Evolutionary conservation across 2,113 vertebrate genomes (phyloP).

Genomic region (Neolamprologus ventralis): DNA sequence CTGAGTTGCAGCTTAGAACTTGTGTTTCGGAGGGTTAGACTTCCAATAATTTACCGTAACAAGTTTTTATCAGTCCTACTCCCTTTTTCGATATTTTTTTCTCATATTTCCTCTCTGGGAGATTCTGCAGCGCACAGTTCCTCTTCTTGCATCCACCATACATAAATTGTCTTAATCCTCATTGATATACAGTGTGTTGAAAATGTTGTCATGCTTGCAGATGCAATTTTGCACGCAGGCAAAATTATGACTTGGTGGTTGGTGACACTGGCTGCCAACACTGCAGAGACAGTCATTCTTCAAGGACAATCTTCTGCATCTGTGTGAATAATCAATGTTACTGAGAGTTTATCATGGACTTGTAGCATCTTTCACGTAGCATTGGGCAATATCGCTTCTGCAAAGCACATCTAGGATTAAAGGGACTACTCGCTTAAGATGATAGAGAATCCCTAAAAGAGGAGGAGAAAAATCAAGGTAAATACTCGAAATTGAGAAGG

Average conservation of each 20-base stretch:
- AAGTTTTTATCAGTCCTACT: conserved; percentile 23
- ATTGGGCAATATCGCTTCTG: not conserved
- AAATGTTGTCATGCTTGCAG: conserved; percentile 53
- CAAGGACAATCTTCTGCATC: conserved; percentile 54
- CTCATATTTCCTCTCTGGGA: not conserved
- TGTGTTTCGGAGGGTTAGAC: conserved; percentile 37
- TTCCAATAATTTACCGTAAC: conserved; percentile 43
- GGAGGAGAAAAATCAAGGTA: not conserved
- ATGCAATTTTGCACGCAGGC: conserved; percentile 52
- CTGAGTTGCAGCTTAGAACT: conserved; percentile 54
- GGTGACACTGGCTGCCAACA: conserved; percentile 48
- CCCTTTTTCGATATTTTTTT: conserved; percentile 2
- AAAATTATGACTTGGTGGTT: conserved; percentile 50
- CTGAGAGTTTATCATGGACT: conserved; percentile 48
- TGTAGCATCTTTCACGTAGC: not conserved
- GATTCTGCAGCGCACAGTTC: not conserved
- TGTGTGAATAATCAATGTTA: conserved; percentile 55
- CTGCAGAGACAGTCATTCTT: conserved; percentile 49
- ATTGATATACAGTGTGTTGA: conserved; percentile 41
- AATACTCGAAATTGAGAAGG: conserved; percentile 30
- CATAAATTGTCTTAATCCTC: conserved; percentile 46
- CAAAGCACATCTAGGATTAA: not conserved
- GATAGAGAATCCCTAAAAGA: not conserved
- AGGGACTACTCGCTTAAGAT: not conserved
- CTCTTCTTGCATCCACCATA: not conserved